Conservation (phyloP, 2,888 invertebrate genomes). For the Drosophila planitibia region DNA sequence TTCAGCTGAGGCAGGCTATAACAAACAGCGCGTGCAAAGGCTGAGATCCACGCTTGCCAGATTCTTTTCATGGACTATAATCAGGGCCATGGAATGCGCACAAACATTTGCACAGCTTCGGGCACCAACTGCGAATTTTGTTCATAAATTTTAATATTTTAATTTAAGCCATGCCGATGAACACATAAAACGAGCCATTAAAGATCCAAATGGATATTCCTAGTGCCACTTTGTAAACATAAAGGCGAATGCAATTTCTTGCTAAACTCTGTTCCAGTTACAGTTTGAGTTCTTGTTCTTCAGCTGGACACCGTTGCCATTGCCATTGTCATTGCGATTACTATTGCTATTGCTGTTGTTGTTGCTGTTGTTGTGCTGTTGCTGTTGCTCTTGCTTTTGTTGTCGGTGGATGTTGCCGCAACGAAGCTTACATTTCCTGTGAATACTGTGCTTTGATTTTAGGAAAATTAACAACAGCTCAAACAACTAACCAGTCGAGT, state of each 20-base stretch:
- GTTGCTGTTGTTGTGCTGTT: background rate
- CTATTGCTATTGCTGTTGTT: background rate
- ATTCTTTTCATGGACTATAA: slow-evolving; percentile 66
- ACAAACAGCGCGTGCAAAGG: slow-evolving; percentile 46
- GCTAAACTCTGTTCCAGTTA: slow-evolving; percentile 51
- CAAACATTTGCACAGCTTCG: slow-evolving; percentile 59
- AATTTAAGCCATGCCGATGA: slow-evolving; percentile 70
- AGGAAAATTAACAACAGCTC: slow-evolving; percentile 80
- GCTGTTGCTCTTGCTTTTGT: slow-evolving; percentile 10
- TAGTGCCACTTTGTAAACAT: slow-evolving; percentile 50
- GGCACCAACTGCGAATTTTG: slow-evolving; percentile 17
- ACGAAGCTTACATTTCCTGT: slow-evolving; percentile 78
- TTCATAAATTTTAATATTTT: slow-evolving; percentile 82
- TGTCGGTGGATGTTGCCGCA: slow-evolving; percentile 51
- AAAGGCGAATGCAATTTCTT: slow-evolving; percentile 56
- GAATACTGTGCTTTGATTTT: slow-evolving; percentile 81
- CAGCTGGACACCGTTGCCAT: slow-evolving; percentile 23
- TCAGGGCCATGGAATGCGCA: slow-evolving; percentile 51
- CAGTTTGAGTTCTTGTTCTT: slow-evolving; percentile 31
- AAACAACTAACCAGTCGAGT: slow-evolving; percentile 75
- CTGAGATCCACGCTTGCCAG: slow-evolving; percentile 74
- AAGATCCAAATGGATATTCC: slow-evolving; percentile 42
- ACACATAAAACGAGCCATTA: slow-evolving; percentile 75
- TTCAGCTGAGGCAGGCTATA: background rate
- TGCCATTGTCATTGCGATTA: background rate